Percentiles rank a stretch among this genome's conserved stretches.
Evolutionary conservation across 2,113 vertebrate genomes (phyloP).

Genomic region (Limanda limanda): DNA sequence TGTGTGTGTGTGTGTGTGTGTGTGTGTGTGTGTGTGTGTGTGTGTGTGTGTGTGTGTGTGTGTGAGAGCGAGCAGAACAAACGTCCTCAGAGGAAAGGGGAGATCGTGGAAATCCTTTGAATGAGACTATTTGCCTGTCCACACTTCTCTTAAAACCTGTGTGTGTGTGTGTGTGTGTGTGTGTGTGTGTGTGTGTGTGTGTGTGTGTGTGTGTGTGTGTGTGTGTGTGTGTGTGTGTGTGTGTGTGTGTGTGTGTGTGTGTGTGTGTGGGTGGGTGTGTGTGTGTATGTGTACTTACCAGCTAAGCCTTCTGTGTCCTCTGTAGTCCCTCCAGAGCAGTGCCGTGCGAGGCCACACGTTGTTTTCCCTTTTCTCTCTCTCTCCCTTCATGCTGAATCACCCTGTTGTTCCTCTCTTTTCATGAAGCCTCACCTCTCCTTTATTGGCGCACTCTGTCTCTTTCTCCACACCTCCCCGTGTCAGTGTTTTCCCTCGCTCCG

Average conservation of each 20-base stretch:
- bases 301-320: constrained; percentile 37
- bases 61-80: constrained; percentile 25
- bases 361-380: constrained; percentile 61
- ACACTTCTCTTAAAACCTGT: constrained; percentile 23
- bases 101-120: constrained; percentile 50
- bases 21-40: constrained; percentile 23
- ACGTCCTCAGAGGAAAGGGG: constrained; percentile 30
- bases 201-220: not conserved
- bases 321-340: constrained; percentile 51
- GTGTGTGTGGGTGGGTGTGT: constrained; percentile 4
- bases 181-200: not conserved
- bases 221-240: not conserved
- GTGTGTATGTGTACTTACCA: not conserved
- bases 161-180: constrained; percentile 6
- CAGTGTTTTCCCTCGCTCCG: constrained; percentile 61
- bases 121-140: constrained; percentile 45
- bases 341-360: constrained; percentile 68
- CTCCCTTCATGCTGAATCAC: constrained; percentile 73
- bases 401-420: constrained; percentile 69
- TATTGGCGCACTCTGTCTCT: constrained; percentile 59
- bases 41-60: constrained; percentile 18
- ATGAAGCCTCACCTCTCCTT: constrained; percentile 60
- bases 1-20: constrained; percentile 21
- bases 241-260: not conserved
- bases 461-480: constrained; percentile 65